These are phyloP conservation scores for Habrosyne pyritoides DNA, from an alignment of 2,888 invertebrate genomes.

Conservation along the genomic window DNA sequence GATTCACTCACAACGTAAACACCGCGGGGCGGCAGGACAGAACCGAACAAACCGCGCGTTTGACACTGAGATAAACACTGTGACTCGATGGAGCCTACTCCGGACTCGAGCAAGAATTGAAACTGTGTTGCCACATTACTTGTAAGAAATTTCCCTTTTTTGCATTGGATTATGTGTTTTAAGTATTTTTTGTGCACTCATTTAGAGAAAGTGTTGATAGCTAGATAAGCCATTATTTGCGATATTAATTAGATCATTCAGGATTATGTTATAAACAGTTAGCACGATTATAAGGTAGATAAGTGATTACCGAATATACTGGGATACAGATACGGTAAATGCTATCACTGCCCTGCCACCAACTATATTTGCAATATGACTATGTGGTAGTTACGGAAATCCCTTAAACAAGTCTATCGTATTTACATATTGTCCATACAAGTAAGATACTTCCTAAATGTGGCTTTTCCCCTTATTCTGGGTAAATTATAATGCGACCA, in stretches of 20 bases:
- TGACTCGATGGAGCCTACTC: constrained; percentile 30
- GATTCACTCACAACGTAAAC: constrained; percentile 50
- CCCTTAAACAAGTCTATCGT: too few species aligned
- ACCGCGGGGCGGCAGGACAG: constrained; percentile 33
- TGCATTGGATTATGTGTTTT: background rate
- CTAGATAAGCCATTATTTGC: too few species aligned
- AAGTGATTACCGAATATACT: too few species aligned
- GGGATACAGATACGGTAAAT: too few species aligned
- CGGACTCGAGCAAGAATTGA: constrained; percentile 19
- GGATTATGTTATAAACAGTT: too few species aligned
- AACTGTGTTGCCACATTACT: constrained; percentile 45
- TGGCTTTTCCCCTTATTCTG: constrained; percentile 7
- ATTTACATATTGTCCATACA: background rate
- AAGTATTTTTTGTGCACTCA: too few species aligned
- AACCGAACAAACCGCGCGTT: constrained; percentile 29
- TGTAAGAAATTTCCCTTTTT: constrained; percentile 25
- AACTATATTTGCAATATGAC: too few species aligned
- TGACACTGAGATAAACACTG: constrained; percentile 56
- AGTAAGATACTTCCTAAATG: background rate
- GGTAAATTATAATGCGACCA: constrained; percentile 29
- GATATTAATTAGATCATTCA: too few species aligned
- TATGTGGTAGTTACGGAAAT: too few species aligned
- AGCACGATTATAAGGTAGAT: too few species aligned
- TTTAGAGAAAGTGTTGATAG: too few species aligned
- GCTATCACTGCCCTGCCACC: too few species aligned